These are phyloP conservation scores for Enteromius afrohamiltoni DNA, from an alignment of 2,797 vertebrate genomes.

Conservation along the genomic window DNA sequence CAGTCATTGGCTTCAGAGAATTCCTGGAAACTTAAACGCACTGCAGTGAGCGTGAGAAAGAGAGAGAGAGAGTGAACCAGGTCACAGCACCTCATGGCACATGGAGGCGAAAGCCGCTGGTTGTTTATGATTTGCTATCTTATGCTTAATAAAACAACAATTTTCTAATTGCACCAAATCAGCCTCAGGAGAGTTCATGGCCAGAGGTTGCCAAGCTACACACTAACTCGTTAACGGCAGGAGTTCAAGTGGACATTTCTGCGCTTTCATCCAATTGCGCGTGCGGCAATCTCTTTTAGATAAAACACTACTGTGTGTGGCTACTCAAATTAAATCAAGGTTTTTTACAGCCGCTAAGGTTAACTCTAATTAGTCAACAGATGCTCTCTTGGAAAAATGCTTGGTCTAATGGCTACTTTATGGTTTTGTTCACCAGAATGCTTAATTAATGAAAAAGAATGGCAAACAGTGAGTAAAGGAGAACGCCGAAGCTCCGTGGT, in stretches of 20 bases:
- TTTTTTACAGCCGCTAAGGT: slow-evolving; percentile 14
- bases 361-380: slow-evolving; percentile 28
- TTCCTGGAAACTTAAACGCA: slow-evolving; percentile 46
- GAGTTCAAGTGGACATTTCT: slow-evolving; percentile 54
- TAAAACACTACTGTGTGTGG: slow-evolving; percentile 11
- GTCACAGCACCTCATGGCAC: slow-evolving; percentile 51
- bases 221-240: slow-evolving; percentile 58
- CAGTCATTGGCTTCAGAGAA: slow-evolving; percentile 46
- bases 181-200: slow-evolving; percentile 62
- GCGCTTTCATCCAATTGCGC: slow-evolving; percentile 54
- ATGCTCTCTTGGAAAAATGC: slow-evolving; percentile 24
- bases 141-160: slow-evolving; percentile 62
- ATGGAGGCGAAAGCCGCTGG: slow-evolving; percentile 45
- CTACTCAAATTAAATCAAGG: background rate
- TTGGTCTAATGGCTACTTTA: slow-evolving; percentile 6
- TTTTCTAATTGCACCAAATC: slow-evolving; percentile 73
- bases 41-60: slow-evolving; percentile 16
- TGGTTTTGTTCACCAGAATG: slow-evolving; percentile 19
- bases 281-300: background rate
- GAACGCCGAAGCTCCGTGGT: background rate
- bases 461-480: slow-evolving; percentile 1
- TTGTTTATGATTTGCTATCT: slow-evolving; percentile 65
- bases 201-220: slow-evolving; percentile 59
- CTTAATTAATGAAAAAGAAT: slow-evolving; percentile 26
- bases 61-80: slow-evolving; percentile 64